These are phyloP conservation scores for Platysternon megacephalum DNA, from an alignment of 2,113 vertebrate genomes.

Conservation along the genomic window DNA sequence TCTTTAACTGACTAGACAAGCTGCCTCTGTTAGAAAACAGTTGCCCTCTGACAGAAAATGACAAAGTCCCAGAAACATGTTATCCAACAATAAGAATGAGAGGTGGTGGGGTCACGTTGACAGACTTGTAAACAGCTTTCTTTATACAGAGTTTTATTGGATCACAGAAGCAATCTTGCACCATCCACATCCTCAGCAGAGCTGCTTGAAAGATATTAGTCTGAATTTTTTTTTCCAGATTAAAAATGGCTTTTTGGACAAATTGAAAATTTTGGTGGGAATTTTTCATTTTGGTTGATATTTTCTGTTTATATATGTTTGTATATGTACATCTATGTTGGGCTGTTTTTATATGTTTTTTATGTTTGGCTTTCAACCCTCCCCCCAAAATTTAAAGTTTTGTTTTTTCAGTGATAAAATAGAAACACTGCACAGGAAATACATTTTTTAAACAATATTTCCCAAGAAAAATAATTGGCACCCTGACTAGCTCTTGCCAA, in stretches of 20 bases:
- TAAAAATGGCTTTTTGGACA: conserved; percentile 39
- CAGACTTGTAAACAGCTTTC: conserved; percentile 43
- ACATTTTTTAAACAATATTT: neutral
- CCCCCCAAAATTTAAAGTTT: neutral
- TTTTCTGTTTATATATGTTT: neutral
- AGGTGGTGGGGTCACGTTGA: conserved; percentile 7
- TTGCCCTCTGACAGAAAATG: neutral
- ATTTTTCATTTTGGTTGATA: conserved; percentile 45
- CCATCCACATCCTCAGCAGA: neutral
- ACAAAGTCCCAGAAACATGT: conserved; percentile 5
- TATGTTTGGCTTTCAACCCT: neutral
- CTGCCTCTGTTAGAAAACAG: neutral
- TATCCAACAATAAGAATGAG: neutral
- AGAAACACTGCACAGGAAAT: neutral
- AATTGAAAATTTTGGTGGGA: conserved; percentile 44
- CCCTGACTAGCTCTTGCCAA: neutral
- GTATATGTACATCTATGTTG: neutral
- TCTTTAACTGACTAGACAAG: neutral
- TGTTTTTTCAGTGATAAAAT: neutral
- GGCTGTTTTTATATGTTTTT: neutral
- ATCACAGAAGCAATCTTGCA: conserved; percentile 23
- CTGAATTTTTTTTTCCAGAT: neutral
- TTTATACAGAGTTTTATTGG: conserved; percentile 54
- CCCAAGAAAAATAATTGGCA: neutral
- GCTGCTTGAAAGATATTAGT: conserved; percentile 51